Evolutionary conservation across 2,888 invertebrate genomes (phyloP).

Genomic region (Drosophila colorata): DNA sequence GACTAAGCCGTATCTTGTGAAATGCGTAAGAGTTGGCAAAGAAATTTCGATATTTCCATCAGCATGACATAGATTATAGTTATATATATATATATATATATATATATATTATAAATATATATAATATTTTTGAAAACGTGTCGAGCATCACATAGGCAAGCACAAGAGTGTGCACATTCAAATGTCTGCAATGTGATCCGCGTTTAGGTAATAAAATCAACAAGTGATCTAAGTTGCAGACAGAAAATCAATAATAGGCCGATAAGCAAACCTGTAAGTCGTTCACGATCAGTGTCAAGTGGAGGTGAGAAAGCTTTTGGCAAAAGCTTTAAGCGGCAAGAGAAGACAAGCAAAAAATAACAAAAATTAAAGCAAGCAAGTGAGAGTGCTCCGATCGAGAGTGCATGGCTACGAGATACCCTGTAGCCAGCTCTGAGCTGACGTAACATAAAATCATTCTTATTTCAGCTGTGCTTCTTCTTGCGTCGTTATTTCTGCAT

Average conservation of each 20-base stretch:
- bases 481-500: too few species aligned
- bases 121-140: not conserved
- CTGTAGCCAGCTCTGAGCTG: too few species aligned
- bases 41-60: too few species aligned
- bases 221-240: constrained; percentile 9
- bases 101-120: not conserved
- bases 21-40: not conserved
- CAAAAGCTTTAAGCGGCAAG: constrained; percentile 26
- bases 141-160: not conserved
- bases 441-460: too few species aligned
- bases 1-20: not conserved
- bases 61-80: too few species aligned
- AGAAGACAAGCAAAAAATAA: constrained; percentile 1
- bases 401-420: not conserved
- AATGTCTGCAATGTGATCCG: not conserved
- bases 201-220: constrained; percentile 20
- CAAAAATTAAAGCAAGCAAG: not conserved
- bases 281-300: constrained; percentile 37
- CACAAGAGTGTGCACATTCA: not conserved
- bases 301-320: constrained; percentile 18
- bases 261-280: constrained; percentile 48
- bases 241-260: constrained; percentile 27
- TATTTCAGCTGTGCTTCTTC: too few species aligned
- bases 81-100: not conserved
- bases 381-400: not conserved